phyloP scores from a whole-genome alignment of 2,797 vertebrate species.

The Lophotriccus pileatus region DNA sequence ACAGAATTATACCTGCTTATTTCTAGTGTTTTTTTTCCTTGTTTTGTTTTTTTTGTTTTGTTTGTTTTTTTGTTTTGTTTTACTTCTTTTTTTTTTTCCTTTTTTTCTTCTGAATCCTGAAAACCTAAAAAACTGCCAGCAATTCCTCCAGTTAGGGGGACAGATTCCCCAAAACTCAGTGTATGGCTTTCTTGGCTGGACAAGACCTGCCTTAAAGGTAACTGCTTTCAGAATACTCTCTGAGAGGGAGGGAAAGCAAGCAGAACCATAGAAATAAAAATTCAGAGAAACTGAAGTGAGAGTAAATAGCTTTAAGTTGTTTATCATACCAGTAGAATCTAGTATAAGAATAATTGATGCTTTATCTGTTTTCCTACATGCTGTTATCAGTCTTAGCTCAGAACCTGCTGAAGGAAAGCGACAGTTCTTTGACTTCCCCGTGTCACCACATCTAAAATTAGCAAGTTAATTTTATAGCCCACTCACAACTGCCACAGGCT shows the following conservation, averaged over 20 bases:
- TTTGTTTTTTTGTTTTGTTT: accelerated
- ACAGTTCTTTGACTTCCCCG: neutral
- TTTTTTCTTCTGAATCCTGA: neutral
- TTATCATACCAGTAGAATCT: neutral
- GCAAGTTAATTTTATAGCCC: neutral
- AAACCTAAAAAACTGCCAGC: neutral
- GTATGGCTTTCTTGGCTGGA: neutral
- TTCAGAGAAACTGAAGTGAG: neutral
- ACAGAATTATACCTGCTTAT: neutral
- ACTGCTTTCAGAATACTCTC: neutral
- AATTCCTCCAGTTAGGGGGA: neutral
- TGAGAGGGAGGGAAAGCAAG: neutral
- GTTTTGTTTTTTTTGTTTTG: too few species aligned
- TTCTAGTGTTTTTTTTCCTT: neutral
- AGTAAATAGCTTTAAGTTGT: neutral
- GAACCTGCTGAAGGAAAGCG: neutral
- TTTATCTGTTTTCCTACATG: neutral
- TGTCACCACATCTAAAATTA: neutral
- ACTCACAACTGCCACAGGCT: neutral
- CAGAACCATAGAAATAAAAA: neutral
- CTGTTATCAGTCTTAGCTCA: neutral
- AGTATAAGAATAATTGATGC: neutral
- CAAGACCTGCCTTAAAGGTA: neutral
- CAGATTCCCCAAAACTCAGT: neutral
- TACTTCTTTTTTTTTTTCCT: accelerated